Conservation (phyloP, 2,888 invertebrate genomes). For the Margaritifera margaritifera region DNA sequence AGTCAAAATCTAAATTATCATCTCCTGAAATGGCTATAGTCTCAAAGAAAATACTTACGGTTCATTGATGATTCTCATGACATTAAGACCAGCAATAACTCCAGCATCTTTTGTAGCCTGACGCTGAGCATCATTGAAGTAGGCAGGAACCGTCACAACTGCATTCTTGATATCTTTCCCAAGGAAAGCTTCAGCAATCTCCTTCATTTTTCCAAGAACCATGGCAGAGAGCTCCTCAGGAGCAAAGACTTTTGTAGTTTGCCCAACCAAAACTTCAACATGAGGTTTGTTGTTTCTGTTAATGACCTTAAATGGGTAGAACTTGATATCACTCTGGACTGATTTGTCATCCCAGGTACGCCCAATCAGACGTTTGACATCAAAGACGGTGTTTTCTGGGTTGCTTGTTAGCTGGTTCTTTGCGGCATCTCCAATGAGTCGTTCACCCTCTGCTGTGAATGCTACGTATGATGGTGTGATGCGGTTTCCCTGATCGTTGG, state of each 20-base stretch:
- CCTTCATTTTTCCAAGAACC: slow-evolving; percentile 98
- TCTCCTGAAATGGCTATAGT: neutral
- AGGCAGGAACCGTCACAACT: slow-evolving; percentile 96
- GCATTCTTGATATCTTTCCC: slow-evolving; percentile 92
- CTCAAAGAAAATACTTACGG: slow-evolving; percentile 57
- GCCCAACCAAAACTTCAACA: slow-evolving; percentile 79
- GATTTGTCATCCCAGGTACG: slow-evolving; percentile 94
- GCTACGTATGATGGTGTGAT: slow-evolving; percentile 98
- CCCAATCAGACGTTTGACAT: slow-evolving; percentile 97
- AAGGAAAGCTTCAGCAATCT: slow-evolving; percentile 95
- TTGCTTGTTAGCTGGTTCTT: slow-evolving; percentile 99
- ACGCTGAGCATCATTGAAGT: slow-evolving; percentile 99
- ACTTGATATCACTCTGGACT: slow-evolving; percentile 95
- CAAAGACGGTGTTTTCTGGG: slow-evolving; percentile 98
- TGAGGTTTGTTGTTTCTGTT: slow-evolving; percentile 93
- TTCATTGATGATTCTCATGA: slow-evolving; percentile 98
- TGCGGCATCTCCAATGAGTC: slow-evolving; percentile 97
- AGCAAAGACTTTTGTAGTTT: slow-evolving; percentile 84
- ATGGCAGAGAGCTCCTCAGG: slow-evolving; percentile 99
- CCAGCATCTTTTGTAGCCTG: slow-evolving; percentile 99
- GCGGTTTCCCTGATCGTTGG: slow-evolving; percentile 98
- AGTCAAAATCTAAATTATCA: neutral
- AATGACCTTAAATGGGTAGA: slow-evolving; percentile 96
- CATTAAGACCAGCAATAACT: slow-evolving; percentile 90
- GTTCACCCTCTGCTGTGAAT: slow-evolving; percentile 94